phyloP scores from a whole-genome alignment of 2,797 vertebrate species.

The Gymnopithys bicolor region DNA sequence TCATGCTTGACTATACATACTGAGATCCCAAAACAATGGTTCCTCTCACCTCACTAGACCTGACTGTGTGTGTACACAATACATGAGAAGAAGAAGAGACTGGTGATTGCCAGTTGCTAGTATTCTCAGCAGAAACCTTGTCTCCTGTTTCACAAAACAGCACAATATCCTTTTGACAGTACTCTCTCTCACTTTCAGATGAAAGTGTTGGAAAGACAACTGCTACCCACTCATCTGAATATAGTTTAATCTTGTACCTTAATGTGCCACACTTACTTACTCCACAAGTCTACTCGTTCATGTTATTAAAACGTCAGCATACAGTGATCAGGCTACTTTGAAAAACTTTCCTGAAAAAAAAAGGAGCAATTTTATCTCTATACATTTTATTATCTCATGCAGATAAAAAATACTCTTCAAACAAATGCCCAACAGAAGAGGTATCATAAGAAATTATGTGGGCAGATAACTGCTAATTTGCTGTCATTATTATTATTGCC shows the following conservation, averaged over 20 bases:
- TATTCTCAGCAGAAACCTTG: background rate
- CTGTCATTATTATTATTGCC: background rate
- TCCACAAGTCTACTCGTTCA: background rate
- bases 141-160: background rate
- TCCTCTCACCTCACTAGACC: background rate
- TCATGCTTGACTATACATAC: background rate
- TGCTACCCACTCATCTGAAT: background rate
- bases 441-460: background rate
- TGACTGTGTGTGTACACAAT: fast-evolving
- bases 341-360: background rate
- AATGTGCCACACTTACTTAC: background rate
- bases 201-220: background rate
- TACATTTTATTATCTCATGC: background rate
- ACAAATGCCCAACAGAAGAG: background rate
- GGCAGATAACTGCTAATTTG: background rate
- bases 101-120: background rate
- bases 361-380: background rate
- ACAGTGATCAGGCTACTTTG: background rate
- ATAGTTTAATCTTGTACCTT: background rate
- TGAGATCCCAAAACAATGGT: background rate
- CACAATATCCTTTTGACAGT: background rate
- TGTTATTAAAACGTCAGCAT: background rate
- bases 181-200: background rate
- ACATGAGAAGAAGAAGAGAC: background rate
- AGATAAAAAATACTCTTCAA: background rate